Percentiles rank a stretch among this genome's conserved stretches.
Conservation (phyloP, 2,888 invertebrate genomes). For the Pardosa pseudoannulata region DNA sequence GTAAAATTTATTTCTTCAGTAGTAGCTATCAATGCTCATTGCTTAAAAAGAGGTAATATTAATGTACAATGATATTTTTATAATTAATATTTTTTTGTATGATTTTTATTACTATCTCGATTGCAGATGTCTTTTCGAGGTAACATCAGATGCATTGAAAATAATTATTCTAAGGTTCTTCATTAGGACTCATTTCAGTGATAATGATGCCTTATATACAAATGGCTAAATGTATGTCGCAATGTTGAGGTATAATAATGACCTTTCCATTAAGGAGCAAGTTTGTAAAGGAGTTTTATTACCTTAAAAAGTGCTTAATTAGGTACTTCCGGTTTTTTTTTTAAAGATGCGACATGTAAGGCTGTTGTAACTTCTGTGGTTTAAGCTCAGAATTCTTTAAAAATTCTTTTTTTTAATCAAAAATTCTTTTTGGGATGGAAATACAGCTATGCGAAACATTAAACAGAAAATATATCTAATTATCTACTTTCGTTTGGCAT, state of each 20-base stretch:
- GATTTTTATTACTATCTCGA: too few relatives aligned
- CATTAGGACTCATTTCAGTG: slow-evolving; percentile 16
- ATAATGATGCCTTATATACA: slow-evolving; percentile 36
- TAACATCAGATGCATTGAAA: too few relatives aligned
- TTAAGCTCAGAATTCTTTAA: not conserved
- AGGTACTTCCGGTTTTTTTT: slow-evolving; percentile 35
- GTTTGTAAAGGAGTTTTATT: slow-evolving; percentile 11
- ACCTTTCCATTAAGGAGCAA: slow-evolving; percentile 8
- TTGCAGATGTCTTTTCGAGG: too few relatives aligned
- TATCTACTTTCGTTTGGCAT: not conserved
- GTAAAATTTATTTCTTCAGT: too few relatives aligned
- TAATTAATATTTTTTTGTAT: too few relatives aligned
- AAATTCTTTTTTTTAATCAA: not conserved
- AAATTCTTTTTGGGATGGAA: not conserved
- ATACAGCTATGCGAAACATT: not conserved
- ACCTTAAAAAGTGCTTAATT: slow-evolving; percentile 23
- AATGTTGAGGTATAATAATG: too few relatives aligned
- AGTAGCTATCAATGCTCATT: too few relatives aligned
- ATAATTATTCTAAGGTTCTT: slow-evolving; percentile 25
- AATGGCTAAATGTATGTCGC: slow-evolving; percentile 23
- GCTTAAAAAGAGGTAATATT: too few relatives aligned
- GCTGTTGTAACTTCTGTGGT: not conserved
- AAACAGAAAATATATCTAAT: not conserved
- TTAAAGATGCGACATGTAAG: too few relatives aligned
- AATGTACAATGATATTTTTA: too few relatives aligned